These are phyloP conservation scores for Eupithecia subfuscata DNA, from an alignment of 2,888 invertebrate species.

Conservation along the genomic window DNA sequence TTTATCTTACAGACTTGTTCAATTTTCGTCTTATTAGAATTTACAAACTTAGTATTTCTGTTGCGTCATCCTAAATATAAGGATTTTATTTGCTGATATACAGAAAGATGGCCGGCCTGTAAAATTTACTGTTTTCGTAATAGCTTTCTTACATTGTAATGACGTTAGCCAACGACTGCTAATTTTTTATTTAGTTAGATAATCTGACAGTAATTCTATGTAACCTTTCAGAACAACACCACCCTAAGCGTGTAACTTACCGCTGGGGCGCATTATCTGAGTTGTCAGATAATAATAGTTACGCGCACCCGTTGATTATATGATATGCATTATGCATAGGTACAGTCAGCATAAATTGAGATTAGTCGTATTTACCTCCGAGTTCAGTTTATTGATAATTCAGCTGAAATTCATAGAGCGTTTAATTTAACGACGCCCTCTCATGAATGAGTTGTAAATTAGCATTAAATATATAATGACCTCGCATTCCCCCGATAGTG, in stretches of 20 bases:
- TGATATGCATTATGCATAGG: not conserved
- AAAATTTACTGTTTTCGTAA: not conserved
- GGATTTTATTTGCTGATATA: not conserved
- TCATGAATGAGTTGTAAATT: slow-evolving; percentile 40
- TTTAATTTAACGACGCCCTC: slow-evolving; percentile 11
- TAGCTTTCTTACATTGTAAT: not conserved
- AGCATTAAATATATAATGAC: slow-evolving; percentile 45
- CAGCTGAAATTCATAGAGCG: slow-evolving; percentile 18
- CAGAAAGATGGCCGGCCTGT: not conserved
- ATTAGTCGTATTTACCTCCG: slow-evolving; percentile 9
- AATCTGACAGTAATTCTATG: not conserved
- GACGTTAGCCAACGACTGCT: not conserved
- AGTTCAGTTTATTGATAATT: slow-evolving; percentile 21
- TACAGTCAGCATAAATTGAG: slow-evolving; percentile 7
- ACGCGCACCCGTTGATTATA: not conserved
- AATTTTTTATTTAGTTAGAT: not conserved
- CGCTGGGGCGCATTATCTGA: not conserved
- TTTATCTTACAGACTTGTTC: slow-evolving; percentile 22
- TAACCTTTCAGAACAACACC: not conserved
- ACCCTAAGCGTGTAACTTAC: slow-evolving; percentile 9
- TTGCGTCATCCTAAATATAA: slow-evolving; percentile 15
- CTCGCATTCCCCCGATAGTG: slow-evolving; percentile 49
- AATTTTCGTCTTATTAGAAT: slow-evolving; percentile 28
- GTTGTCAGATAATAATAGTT: not conserved
- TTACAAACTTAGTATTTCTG: slow-evolving; percentile 23